A percentile compares a stretch with the other conserved stretches of the same genome.
Evolutionary conservation across 1,140 invertebrate genomes (phyloP).

Genomic region (Odontomachus brunneus): DNA sequence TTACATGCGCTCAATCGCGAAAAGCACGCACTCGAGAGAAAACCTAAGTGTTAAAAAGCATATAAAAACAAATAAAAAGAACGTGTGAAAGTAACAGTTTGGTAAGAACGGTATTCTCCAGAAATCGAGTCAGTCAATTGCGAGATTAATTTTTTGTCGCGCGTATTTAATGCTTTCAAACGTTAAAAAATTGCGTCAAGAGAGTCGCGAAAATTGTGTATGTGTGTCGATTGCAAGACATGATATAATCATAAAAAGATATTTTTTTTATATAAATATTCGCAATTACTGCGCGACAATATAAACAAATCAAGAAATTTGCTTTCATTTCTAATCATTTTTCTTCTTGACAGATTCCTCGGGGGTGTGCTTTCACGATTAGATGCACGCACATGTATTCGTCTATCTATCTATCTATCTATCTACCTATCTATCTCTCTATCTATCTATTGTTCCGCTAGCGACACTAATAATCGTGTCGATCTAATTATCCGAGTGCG

Average conservation of each 20-base stretch:
- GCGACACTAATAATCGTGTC: constrained; percentile 71
- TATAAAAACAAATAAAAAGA: too few species aligned
- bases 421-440: constrained; percentile 68
- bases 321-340: not conserved
- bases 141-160: too few species aligned
- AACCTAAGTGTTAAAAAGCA: too few species aligned
- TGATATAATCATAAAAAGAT: too few species aligned
- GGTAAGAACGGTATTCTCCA: too few species aligned
- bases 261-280: not conserved
- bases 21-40: constrained; percentile 12
- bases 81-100: too few species aligned
- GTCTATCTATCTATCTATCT: constrained; percentile 67
- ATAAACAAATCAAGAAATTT: not conserved
- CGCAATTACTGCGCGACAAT: not conserved
- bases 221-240: too few species aligned
- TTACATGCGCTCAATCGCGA: constrained; percentile 17
- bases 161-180: too few species aligned
- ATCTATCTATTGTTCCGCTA: constrained; percentile 71
- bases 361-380: constrained; percentile 1
- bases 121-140: too few species aligned
- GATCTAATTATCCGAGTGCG: constrained; percentile 62
- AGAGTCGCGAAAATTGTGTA: too few species aligned
- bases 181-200: not conserved
- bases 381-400: constrained; percentile 63
- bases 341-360: not conserved